Percentiles rank a stretch among this genome's conserved stretches.
These are phyloP conservation scores for Eudasyphora cyanicolor DNA, from an alignment of 2,888 invertebrate species.

Conservation along the genomic window DNA sequence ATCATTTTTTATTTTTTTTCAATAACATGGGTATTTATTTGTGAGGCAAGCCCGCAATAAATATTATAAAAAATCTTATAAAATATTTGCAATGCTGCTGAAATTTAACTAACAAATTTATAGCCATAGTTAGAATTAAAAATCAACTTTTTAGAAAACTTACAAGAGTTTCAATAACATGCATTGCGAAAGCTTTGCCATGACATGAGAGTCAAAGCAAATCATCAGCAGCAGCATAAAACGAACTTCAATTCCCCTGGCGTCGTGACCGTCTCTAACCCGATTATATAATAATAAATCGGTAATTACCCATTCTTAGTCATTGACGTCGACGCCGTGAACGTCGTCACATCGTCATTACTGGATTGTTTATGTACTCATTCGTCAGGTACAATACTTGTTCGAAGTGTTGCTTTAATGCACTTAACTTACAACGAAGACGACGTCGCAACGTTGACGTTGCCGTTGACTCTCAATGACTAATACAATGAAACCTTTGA, in stretches of 20 bases:
- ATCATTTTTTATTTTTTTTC: too few relatives aligned
- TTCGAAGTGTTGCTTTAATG: constrained; percentile 1
- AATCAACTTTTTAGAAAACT: background rate
- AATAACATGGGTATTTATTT: too few relatives aligned
- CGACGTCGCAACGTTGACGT: background rate
- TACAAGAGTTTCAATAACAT: background rate
- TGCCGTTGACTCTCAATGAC: background rate
- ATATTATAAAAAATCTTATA: too few relatives aligned
- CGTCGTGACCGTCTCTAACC: background rate
- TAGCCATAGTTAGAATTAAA: background rate
- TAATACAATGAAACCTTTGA: constrained; percentile 29
- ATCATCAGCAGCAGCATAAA: background rate
- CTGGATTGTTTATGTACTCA: constrained; percentile 1
- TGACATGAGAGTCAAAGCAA: background rate
- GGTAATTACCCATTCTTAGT: constrained; percentile 27
- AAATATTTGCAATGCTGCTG: too few relatives aligned
- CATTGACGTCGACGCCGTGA: background rate
- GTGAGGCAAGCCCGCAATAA: too few relatives aligned
- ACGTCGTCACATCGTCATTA: constrained; percentile 6
- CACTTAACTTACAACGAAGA: background rate
- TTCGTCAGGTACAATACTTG: constrained; percentile 19
- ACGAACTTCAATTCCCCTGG: background rate
- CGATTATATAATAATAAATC: constrained; percentile 9
- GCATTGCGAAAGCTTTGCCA: background rate
- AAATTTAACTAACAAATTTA: too few relatives aligned